A percentile compares a stretch with the other conserved stretches of the same genome.
Evolutionary conservation across 2,888 invertebrate genomes (phyloP).

Genomic region (Latrodectus hesperus): DNA sequence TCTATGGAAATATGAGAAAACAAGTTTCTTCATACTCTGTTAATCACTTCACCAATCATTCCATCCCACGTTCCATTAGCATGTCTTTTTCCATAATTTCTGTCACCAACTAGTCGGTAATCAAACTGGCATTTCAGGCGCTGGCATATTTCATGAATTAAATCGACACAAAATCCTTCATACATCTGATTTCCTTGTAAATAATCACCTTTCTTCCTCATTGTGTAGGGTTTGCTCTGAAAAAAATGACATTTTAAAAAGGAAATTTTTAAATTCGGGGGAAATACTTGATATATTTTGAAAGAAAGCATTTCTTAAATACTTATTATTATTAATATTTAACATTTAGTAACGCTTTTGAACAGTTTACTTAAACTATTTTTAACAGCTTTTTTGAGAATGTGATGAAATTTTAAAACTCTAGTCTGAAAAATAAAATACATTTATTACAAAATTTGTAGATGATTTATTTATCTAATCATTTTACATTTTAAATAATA

Average conservation of each 20-base stretch:
- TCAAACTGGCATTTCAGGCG: conserved; percentile 48
- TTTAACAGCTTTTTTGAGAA: no score
- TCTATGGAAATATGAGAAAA: background rate
- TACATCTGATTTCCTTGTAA: conserved; percentile 49
- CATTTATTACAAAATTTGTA: no score
- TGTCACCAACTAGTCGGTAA: conserved; percentile 56
- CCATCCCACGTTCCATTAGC: conserved; percentile 66
- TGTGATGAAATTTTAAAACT: no score
- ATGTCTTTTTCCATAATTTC: conserved; percentile 48
- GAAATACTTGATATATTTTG: no score
- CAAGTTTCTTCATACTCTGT: conserved; percentile 32
- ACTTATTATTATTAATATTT: no score
- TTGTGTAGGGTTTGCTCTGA: conserved; percentile 59
- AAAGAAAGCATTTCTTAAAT: no score
- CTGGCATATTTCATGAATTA: conserved; percentile 57
- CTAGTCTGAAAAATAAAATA: no score
- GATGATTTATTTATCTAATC: no score
- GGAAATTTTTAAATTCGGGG: no score
- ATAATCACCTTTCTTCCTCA: conserved; percentile 52
- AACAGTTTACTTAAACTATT: no score
- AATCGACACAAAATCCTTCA: conserved; percentile 65
- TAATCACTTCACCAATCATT: conserved; percentile 67
- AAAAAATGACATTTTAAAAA: background rate
- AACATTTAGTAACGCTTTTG: no score
- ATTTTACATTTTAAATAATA: no score